Evolutionary conservation across 2,888 invertebrate species (phyloP), one percentile per base, ranked within the genome.

Genomic region (Melanophora roralis): DNA sequence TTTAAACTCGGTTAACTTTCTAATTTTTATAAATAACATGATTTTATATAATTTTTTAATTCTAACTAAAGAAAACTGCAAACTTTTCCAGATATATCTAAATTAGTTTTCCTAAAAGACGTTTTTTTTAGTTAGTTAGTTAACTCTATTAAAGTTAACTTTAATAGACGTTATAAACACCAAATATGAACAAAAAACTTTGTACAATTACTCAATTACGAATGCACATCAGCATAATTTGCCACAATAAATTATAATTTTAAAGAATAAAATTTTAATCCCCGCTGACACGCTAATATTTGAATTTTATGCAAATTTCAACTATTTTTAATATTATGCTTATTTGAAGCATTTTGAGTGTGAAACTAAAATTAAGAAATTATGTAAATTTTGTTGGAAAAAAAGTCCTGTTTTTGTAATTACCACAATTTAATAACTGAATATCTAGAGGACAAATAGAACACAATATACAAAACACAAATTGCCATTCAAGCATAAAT

Each of bases 341-440:
- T n/a, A n/a, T n/a, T n/a, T n/a, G n/a, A n/a, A n/a, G 27, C 27
- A 27, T 27, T 27, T 27, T 6, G 6, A 27, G 27, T 27, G 27
- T 27, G 6, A 27, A 27, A 27, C 3, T 5, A 5, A 6, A 6
- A 5, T 3, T 27, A 21, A 40, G 23, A 32, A 51, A 27, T 43
- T 64, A 59, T 78, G 64, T 32, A 65, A 74, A 64, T 74, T 69
- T 16, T 11, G 14, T 27, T 9, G 12, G 3, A 45, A 53, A 53
- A 27, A 27, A 23, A 51, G 9, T 8, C 23, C 5, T 57, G 40
- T 51, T 40, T 64, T 55, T 36, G 14, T 21, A 65, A 59, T 65
- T 53, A 71, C 65, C 47, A 59, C 51, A 65, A 45, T 49, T 65
- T 65, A 78, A 73, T 78, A 64, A 51, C 11, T 38, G n/a, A 12